Conservation (phyloP, 2,113 vertebrate genomes). For the Ailuropoda melanoleuca region DNA sequence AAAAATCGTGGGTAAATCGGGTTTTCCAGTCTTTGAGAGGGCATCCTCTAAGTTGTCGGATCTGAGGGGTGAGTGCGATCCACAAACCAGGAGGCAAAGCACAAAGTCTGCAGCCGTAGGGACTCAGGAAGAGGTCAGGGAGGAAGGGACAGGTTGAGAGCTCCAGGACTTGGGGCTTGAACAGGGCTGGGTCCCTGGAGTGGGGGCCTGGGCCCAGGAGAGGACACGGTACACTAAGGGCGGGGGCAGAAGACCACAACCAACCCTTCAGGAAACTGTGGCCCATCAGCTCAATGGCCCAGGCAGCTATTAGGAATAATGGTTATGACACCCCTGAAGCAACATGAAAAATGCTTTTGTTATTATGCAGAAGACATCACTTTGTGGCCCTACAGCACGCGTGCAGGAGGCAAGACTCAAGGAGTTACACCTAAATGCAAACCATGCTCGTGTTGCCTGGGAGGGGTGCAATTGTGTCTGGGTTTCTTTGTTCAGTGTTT, state of each 20-base stretch:
- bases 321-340: background rate
- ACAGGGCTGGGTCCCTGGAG: background rate
- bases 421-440: background rate
- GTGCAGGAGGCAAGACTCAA: background rate
- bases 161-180: background rate
- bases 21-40: background rate
- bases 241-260: background rate
- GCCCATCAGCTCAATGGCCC: background rate
- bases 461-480: background rate
- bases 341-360: background rate
- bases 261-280: background rate
- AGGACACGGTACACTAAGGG: background rate
- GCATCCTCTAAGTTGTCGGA: background rate
- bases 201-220: background rate
- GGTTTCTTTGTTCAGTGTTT: background rate
- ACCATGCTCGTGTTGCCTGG: background rate
- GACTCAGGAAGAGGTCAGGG: background rate
- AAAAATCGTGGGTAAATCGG: background rate
- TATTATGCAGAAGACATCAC: background rate
- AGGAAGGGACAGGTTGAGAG: background rate
- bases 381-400: background rate
- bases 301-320: background rate
- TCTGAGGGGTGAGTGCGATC: background rate
- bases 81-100: background rate
- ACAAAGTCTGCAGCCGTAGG: background rate